A percentile compares a stretch with the other conserved stretches of the same genome.
Evolutionary conservation across 2,113 vertebrate genomes (phyloP).

Genomic region (Mellivora capensis): DNA sequence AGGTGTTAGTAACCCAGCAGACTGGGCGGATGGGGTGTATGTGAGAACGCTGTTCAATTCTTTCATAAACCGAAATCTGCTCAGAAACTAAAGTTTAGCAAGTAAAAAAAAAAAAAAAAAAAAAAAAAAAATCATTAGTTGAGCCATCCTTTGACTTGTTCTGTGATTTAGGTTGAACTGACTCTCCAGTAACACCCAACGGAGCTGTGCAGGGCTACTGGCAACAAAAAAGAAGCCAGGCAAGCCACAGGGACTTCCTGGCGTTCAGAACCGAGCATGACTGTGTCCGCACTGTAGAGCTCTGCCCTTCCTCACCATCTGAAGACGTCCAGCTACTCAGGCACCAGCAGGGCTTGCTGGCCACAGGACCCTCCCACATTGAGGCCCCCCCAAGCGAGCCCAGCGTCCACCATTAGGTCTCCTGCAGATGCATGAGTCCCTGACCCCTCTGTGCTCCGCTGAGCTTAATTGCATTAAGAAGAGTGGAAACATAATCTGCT

Average conservation of each 20-base stretch:
- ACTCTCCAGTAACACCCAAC: background rate
- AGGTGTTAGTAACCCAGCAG: background rate
- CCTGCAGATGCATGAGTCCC: background rate
- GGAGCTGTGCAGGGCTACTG: background rate
- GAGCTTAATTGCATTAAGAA: background rate
- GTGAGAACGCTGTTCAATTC: background rate
- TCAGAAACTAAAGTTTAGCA: background rate
- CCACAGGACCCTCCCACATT: background rate
- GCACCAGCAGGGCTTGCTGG: background rate
- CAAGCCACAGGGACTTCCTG: background rate
- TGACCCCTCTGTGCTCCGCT: background rate
- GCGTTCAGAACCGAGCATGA: fast-evolving
- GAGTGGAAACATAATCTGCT: background rate
- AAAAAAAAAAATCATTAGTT: background rate
- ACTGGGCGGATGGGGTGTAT: background rate
- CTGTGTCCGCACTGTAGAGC: background rate
- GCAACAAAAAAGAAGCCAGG: background rate
- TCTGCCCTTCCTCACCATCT: background rate
- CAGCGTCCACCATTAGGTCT: background rate
- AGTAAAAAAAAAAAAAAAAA: background rate
- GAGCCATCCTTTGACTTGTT: background rate
- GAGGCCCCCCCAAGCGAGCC: background rate
- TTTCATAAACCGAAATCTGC: background rate
- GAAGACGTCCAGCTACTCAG: background rate
- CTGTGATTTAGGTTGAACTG: background rate